Base-by-base conservation (phyloP, 2,888 invertebrate species). In the Idaea straminata region DNA sequence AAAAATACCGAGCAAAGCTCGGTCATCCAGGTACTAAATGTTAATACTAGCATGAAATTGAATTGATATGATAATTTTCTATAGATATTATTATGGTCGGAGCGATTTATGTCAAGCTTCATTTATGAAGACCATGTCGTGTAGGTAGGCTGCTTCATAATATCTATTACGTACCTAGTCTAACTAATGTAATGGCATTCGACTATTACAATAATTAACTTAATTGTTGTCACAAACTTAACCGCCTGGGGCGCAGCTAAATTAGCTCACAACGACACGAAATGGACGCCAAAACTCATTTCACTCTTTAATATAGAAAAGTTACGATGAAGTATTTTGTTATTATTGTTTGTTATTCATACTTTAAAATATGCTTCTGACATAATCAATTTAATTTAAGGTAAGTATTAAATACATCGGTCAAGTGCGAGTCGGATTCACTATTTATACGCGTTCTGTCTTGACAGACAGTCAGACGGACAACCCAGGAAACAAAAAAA, bases 161-260 rank as follows among this genome's bases (percentile, higher is more conserved):
- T 13, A 4, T 5, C 2, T 13, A 13, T 7, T 47, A 47, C 13
- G 47, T 47, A 47, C 13, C 47, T 47, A 47, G 47, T 47, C 7
- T 47, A 47, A 47, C 47, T 47, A 47, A 47, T 47, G 47, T 47
- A 47, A 47, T 47, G 47, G 47, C 47, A 47, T 47, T 15, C 15
- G 6, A 58, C 58, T n/a, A 58, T 58, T 58, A 58, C 15, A 58
- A 58, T 58, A 16, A 58, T 58, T 58, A 16, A 58, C n/a, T 58
- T 58, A 58, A 58, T 58, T 71, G 70, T 68, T 66, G 75, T 75
- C 72, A 78, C 75, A 74, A 74, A 60, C 60, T 36, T 35, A 58
- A 57, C 65, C 16, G 57, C 63, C 34, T 62, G 64, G 16, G 59
- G 58, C 58, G 58, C 58, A 16, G 16, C 16, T 16, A 58, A 16